Conservation (phyloP, 2,888 invertebrate species). For the Protophormia terraenovae region DNA sequence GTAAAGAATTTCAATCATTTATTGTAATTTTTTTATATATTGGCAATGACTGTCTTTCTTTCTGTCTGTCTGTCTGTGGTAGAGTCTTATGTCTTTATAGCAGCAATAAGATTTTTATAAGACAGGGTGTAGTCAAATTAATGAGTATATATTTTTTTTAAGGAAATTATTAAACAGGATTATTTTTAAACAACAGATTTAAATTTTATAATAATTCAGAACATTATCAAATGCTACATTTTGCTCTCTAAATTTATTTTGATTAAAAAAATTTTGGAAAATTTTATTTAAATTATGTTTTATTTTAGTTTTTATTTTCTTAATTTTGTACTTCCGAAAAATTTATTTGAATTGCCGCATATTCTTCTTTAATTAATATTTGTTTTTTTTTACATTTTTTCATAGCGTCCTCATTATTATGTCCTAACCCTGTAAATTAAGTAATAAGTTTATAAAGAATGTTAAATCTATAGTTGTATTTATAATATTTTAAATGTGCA, state of each 20-base stretch:
- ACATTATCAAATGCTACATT: too few species aligned
- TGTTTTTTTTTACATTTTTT: too few species aligned
- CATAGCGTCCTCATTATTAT: too few species aligned
- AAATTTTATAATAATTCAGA: too few species aligned
- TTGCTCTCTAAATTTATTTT: too few species aligned
- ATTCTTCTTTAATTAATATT: neutral
- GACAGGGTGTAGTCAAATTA: neutral
- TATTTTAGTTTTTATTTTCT: too few species aligned
- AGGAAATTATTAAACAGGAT: too few species aligned
- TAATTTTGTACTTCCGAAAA: too few species aligned
- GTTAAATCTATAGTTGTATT: neutral
- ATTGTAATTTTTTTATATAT: conserved; percentile 23
- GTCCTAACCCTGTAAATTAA: neutral
- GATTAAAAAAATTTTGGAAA: too few species aligned
- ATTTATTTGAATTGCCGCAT: neutral
- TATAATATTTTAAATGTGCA: neutral
- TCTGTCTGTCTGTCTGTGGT: neutral
- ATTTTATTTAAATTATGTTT: too few species aligned
- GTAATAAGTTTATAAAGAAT: neutral
- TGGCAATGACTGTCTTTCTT: neutral
- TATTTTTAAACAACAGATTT: too few species aligned
- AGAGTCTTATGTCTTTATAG: neutral
- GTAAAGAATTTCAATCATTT: conserved; percentile 24
- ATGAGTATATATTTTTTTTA: too few species aligned
- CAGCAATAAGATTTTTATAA: neutral